Evolutionary conservation across 2,888 invertebrate species (phyloP).

Genomic region (Noctua janthina): DNA sequence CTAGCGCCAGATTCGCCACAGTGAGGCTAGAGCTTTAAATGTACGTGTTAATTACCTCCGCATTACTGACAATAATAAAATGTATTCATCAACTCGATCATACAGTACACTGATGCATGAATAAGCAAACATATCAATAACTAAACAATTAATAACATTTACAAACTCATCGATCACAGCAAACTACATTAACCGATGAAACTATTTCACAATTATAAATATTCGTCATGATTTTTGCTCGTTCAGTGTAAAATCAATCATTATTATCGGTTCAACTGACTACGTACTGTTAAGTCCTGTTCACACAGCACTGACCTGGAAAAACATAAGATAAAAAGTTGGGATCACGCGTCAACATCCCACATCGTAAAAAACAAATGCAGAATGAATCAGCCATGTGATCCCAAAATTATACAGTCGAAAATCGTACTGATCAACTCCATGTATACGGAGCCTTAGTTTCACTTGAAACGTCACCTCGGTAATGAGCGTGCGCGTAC

Average conservation of each 20-base stretch:
- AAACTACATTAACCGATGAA: conserved; percentile 14
- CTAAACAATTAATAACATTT: neutral
- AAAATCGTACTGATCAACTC: too few species aligned
- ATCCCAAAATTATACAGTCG: neutral
- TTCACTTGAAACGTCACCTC: conserved; percentile 57
- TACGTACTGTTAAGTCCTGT: conserved; percentile 17
- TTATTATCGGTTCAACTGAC: conserved; percentile 49
- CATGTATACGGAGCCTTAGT: conserved; percentile 2
- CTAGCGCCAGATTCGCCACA: neutral
- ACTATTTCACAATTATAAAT: conserved; percentile 42
- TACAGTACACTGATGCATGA: neutral
- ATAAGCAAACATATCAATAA: neutral
- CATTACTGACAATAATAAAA: neutral
- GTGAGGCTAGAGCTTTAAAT: neutral
- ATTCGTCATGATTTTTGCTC: conserved; percentile 38
- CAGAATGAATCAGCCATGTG: too few species aligned
- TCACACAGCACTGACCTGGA: neutral
- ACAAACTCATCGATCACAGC: conserved; percentile 45
- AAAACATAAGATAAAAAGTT: neutral
- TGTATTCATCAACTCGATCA: conserved; percentile 1
- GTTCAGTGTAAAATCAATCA: conserved; percentile 58
- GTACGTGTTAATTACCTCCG: neutral
- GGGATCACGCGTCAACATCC: neutral
- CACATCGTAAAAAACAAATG: neutral
- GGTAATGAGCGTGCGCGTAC: conserved; percentile 73